Evolutionary conservation across 2,888 invertebrate species (phyloP).

Genomic region (Melipona beecheii): DNA sequence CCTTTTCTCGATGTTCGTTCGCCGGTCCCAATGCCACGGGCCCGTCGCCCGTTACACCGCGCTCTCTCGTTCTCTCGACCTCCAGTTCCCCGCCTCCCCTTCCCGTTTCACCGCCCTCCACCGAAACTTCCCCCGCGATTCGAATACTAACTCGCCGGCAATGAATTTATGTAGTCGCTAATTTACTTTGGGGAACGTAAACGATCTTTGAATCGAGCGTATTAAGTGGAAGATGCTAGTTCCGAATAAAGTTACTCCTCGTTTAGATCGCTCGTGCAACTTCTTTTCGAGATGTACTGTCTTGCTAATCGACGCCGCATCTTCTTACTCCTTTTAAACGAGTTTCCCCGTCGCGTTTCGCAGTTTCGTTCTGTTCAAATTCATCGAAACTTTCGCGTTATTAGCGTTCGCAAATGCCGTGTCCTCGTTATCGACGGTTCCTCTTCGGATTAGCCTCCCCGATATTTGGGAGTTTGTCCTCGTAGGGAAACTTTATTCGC

Average conservation of each 20-base stretch:
- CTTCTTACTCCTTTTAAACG: not conserved
- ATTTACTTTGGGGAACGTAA: constrained; percentile 58
- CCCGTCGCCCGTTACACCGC: constrained; percentile 35
- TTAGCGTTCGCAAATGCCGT: not conserved
- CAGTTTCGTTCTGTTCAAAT: not conserved
- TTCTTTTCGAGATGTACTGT: constrained; percentile 16
- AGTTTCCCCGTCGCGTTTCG: not conserved
- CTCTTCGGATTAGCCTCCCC: not conserved
- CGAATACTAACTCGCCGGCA: constrained; percentile 58
- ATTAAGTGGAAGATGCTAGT: constrained; percentile 47
- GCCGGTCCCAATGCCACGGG: constrained; percentile 37
- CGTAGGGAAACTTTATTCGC: not conserved
- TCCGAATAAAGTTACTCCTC: constrained; percentile 46
- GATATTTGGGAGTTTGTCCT: not conserved
- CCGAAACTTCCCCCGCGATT: constrained; percentile 50
- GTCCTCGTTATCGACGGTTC: not conserved
- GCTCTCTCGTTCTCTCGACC: constrained; percentile 5
- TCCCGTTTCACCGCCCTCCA: not conserved
- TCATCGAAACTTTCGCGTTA: not conserved
- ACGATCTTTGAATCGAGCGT: constrained; percentile 61
- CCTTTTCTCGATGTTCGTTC: constrained; percentile 38
- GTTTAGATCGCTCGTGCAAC: constrained; percentile 21
- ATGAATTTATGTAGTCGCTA: constrained; percentile 67
- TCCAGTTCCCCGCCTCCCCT: constrained; percentile 18
- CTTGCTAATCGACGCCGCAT: not conserved